Percentiles rank a stretch among this genome's conserved stretches.
phyloP scores from a whole-genome alignment of 2,888 invertebrate species.

The Serrognathus titanus region DNA sequence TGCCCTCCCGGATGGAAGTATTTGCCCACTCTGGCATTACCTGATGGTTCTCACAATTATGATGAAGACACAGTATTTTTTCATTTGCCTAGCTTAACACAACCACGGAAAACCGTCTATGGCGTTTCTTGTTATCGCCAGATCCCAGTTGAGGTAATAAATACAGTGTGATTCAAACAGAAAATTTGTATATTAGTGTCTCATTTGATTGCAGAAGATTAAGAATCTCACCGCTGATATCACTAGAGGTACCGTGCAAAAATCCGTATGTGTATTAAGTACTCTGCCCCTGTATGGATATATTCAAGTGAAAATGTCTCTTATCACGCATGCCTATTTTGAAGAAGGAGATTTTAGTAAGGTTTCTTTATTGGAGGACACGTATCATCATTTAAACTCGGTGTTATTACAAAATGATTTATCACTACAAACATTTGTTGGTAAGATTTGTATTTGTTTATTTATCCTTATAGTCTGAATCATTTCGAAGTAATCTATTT shows the following conservation, averaged over 20 bases:
- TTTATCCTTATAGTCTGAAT: neutral
- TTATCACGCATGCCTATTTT: conserved; percentile 97
- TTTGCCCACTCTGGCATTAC: conserved; percentile 91
- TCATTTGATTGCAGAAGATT: conserved; percentile 66
- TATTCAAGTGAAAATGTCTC: conserved; percentile 89
- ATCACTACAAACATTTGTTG: conserved; percentile 65
- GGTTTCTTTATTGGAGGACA: conserved; percentile 83
- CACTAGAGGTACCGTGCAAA: conserved; percentile 96
- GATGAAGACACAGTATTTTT: conserved; percentile 95
- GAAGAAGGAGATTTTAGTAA: conserved; percentile 91
- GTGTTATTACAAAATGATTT: conserved; percentile 66
- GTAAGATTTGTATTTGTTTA: conserved; percentile 45
- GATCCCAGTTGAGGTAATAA: conserved; percentile 84
- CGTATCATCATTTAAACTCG: conserved; percentile 86
- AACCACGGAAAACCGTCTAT: conserved; percentile 83
- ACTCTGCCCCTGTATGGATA: conserved; percentile 89
- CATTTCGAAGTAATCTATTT: neutral
- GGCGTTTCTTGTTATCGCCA: conserved; percentile 98
- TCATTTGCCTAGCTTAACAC: conserved; percentile 83
- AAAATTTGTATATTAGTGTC: neutral
- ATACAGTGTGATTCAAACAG: neutral
- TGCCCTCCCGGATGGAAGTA: conserved; percentile 93
- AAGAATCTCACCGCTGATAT: conserved; percentile 91
- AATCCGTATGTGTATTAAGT: conserved; percentile 94
- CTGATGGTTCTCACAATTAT: conserved; percentile 98